phyloP scores from a whole-genome alignment of 2,888 invertebrate species.

The Andrena minutula region DNA sequence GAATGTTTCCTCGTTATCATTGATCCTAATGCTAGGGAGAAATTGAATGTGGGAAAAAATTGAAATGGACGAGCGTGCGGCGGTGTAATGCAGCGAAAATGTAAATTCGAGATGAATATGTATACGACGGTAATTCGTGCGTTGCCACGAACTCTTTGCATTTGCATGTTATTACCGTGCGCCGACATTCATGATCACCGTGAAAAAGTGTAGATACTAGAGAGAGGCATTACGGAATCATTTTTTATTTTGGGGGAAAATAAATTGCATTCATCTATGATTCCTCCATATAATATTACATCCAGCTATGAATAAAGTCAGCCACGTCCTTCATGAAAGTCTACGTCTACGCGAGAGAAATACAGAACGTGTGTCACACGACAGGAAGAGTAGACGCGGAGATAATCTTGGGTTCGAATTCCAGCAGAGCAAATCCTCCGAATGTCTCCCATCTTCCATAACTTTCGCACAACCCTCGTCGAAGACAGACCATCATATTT shows the following conservation, averaged over 20 bases:
- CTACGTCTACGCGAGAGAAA: neutral
- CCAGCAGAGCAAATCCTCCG: neutral
- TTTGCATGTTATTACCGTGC: constrained; percentile 1
- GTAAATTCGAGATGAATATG: constrained; percentile 27
- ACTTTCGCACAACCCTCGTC: neutral
- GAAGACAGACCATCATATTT: neutral
- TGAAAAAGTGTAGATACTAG: neutral
- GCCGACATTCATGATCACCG: constrained; percentile 2
- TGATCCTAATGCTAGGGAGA: neutral
- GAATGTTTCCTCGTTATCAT: neutral
- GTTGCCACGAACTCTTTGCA: constrained; percentile 25
- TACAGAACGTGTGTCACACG: neutral
- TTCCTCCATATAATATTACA: too few relatives aligned
- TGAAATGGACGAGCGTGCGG: constrained; percentile 5
- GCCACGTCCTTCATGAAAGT: neutral
- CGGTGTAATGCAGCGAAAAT: constrained; percentile 20
- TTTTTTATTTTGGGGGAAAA: neutral
- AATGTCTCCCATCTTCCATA: neutral
- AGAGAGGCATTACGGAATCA: neutral
- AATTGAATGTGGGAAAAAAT: constrained; percentile 17
- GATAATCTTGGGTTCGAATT: constrained; percentile 3
- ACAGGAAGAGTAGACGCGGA: neutral
- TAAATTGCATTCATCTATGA: neutral
- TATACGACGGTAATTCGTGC: constrained; percentile 24
- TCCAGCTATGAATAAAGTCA: too few relatives aligned